Evolutionary conservation across 2,113 vertebrate species (phyloP).

Genomic region (Himantopus leucocephalus): DNA sequence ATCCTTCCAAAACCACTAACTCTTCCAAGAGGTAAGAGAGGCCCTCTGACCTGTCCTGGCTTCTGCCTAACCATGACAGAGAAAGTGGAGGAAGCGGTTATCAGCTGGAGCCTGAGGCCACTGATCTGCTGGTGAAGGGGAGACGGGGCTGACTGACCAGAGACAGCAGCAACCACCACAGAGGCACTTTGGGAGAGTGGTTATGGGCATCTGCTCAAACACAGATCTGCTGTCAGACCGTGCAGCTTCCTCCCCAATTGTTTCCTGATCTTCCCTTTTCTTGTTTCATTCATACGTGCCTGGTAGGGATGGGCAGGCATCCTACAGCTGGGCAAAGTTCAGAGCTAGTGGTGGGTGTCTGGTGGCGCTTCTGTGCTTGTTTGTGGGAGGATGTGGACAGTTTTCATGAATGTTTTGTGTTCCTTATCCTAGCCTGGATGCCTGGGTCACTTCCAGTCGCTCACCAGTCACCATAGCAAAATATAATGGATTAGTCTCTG

Average conservation of each 20-base stretch:
- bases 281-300: background rate
- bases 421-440: background rate
- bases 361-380: background rate
- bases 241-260: background rate
- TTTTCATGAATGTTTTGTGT: background rate
- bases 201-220: background rate
- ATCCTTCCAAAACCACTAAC: background rate
- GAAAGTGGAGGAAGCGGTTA: background rate
- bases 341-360: background rate
- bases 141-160: background rate
- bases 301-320: background rate
- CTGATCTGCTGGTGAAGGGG: background rate
- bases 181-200: fast-evolving
- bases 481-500: background rate
- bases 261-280: background rate
- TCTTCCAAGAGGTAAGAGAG: background rate
- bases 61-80: background rate
- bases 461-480: background rate
- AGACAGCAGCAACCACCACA: background rate
- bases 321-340: background rate
- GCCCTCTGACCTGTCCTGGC: background rate
- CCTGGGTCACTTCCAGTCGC: background rate
- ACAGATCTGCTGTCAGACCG: background rate
- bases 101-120: background rate
- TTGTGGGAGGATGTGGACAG: background rate